Base-by-base conservation (phyloP, 2,888 invertebrate genomes). In the Drosophila bunnanda region DNA sequence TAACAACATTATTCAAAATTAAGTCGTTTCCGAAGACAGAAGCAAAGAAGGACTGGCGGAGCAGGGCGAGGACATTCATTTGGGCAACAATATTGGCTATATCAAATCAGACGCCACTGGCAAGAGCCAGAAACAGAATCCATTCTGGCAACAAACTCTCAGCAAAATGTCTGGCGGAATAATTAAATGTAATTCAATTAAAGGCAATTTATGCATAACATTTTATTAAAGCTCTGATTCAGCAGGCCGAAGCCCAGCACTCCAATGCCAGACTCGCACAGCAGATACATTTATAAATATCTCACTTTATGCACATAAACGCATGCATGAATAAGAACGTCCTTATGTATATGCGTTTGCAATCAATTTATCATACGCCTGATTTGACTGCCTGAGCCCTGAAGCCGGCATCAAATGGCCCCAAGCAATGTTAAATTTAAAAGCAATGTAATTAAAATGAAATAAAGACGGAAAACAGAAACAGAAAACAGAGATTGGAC, bases 361-460 rank as follows among this genome's bases (percentile, higher is more conserved):
- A 85, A 83, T 83, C 86, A 82, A 79, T 85, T 82, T 82, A 75
- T 82, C 77, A 78, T 82, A 71, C 71, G 86, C 67, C 64, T 78
- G 83, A 82, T 80, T 85, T 85, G 73, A 68, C 64, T 48, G 57
- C 61, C 50, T 39, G 39, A 58, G 62, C 48, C 57, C 57, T 28
- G 66, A 62, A 52, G 41, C 60, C 44, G 34, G 44, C 43, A 46
- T 56, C 32, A 57, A 62, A 50, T 62, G 59, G 50, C 67, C 48
- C 34, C 48, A 12, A 56, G 69, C 61, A 68, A 73, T 75, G 67
- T 44, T 59, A 48, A 61, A 74, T 71, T 73, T 66, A 78, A 78
- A 60, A 67, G 70, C 66, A 71, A 73, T 64, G 62, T 79, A 81
- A 78, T 77, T 78, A 69, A 83, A 82, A 74, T 72, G 54, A 79